Evolutionary conservation across 2,888 invertebrate species (phyloP), one percentile per base, ranked within the genome.

Genomic region (Drosophila quasianomalipes): DNA sequence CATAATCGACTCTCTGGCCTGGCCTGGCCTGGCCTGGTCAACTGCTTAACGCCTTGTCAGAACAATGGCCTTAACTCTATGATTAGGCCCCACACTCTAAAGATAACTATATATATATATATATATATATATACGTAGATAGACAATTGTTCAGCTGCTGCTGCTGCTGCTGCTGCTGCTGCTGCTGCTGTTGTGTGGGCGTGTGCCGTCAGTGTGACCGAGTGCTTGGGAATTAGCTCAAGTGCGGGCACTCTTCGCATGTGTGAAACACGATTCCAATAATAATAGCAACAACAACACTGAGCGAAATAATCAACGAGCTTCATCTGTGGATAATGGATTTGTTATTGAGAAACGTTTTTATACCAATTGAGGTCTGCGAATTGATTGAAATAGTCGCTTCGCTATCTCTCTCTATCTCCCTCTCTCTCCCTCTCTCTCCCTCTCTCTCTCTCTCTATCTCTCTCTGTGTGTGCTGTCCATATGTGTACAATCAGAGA

Each of bases 31-130:
- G 41, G 44, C 44, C n/a, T 47, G 74, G 76, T 83, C 85, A 86
- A 77, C 85, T 85, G 85, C 90, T 85, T 90, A 90, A 89, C 85
- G 84, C 85, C 85, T 89, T 79, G 89, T 83, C 85, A 89, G 90
- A 85, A 81, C 83, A 85, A 90, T 89, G 81, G 82, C 79, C 84
- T 66, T 55, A 79, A 28, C 80, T 67, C 73, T 57, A 68, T 77
- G 82, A 82, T 82, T 82, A 85, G 89, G 69, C 60, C 41, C 28
- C 49, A 12, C 60, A 44, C 79, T 67, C 64, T 52, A 49, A 60
- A 61, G 33, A 37, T 39, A 64, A 12, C 61, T 47, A 30, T 41
- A 39, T 44, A 64, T 51, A 67, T 63, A 49, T 35, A 61, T 39
- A 55, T 5, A 53, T 37, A 53, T 37, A 57, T 30, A 68, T 54